Base-by-base conservation (phyloP, 2,797 vertebrate species). In the Rousettus madagascariensis region DNA sequence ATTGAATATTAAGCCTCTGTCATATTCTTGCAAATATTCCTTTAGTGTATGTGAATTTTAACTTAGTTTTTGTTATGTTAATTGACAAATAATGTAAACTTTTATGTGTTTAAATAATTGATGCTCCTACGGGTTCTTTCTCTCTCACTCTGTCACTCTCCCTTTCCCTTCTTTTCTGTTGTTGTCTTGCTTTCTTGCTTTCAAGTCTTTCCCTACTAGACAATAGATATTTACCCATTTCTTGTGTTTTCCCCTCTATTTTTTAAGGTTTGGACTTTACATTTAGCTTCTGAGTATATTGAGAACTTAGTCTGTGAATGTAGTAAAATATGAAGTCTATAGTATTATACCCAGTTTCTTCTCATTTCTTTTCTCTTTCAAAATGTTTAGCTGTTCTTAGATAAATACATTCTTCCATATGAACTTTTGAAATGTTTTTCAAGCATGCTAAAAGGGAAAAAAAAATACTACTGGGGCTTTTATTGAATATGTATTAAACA, bases 401-500 rank as follows among this genome's bases (percentile, higher is more conserved):
- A 5, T 72, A 90, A 80, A 84, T 63, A 11, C 33, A 88, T 66
- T 91, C 41, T 87, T 86, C 41, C 51, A 79, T 38, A 41, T 57
- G 71, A 59, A 87, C 9, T 13, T 93, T 38, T n/a, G 22, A 68
- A 79, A 92, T 16, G 77, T 65, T 78, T 90, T 94, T 66, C 41
- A 85, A 61, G 30, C 20, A 66, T 80, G 9, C 10, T 17, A 71
- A 59, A 87, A 41, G 41, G 41, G 33, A 33, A 13, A 77, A 46
- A 15, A 66, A 89, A 83, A 46, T 87, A 12, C 4, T 30, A 5
- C 46, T 75, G 33, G 46, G 5, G 28, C 17, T 61, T 79, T 80
- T 92, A 84, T 87, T 84, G 28, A 59, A n/a, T 69, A 69, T 88
- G 9, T 36, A 87, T 86, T 94, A 92, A 94, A 82, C 38, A 90